Percentiles rank a stretch among this genome's conserved stretches.
These are phyloP conservation scores for Parascotia fuliginaria DNA, from an alignment of 2,888 invertebrate species.

Conservation along the genomic window DNA sequence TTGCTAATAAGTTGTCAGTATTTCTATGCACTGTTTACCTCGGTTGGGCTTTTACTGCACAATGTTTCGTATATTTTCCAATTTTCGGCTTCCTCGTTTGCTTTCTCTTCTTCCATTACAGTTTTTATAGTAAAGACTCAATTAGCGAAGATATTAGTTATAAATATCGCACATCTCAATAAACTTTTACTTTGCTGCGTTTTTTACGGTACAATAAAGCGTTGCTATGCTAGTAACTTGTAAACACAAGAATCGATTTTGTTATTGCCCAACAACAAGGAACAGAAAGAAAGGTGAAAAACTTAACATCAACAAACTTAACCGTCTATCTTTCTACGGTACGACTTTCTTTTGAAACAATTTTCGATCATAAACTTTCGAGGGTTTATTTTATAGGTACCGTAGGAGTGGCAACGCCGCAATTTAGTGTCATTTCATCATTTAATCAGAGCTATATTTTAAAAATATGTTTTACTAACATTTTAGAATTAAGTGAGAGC, in stretches of 20 bases:
- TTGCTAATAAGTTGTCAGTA: no score
- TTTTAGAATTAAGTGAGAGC: no score
- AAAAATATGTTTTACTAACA: no score
- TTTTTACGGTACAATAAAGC: conserved; percentile 11
- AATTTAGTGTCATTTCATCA: no score
- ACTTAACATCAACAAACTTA: no score
- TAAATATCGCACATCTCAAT: background rate
- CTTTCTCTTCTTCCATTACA: conserved; percentile 74
- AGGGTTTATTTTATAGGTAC: no score
- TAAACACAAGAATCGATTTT: conserved; percentile 56
- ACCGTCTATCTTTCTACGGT: no score
- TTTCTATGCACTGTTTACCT: conserved; percentile 70
- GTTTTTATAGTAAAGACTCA: background rate
- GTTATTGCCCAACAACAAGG: background rate
- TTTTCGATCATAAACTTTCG: no score
- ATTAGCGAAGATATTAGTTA: background rate
- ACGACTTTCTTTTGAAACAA: no score
- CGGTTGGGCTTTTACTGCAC: conserved; percentile 84
- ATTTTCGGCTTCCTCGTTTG: conserved; percentile 85
- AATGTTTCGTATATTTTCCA: conserved; percentile 91
- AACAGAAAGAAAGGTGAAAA: no score
- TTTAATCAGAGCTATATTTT: no score
- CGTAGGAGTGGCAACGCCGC: no score
- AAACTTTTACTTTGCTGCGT: background rate
- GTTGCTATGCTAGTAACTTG: conserved; percentile 51